Base-by-base conservation (phyloP, 1,140 invertebrate genomes). In the Drosophila nebulosa region DNA sequence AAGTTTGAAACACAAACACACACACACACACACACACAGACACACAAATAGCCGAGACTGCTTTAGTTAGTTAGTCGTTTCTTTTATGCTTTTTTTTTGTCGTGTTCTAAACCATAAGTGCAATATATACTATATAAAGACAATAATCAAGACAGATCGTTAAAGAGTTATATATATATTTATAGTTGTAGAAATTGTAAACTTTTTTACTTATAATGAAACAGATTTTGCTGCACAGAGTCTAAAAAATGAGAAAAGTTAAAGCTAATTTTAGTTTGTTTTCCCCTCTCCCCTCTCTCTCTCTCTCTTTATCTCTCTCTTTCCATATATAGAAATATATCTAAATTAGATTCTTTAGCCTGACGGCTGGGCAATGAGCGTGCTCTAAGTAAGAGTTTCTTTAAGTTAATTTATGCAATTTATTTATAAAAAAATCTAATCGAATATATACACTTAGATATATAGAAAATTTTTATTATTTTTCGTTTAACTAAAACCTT, bases 41-140 rank as follows among this genome's bases (percentile, higher is more conserved):
- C 42, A 22, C 32, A 73, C 58, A 80, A 59, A 86, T 67, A 86
- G 74, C 74, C 81, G 83, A 86, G 81, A 86, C 81, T 86, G 81
- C 81, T 88, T 86, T 88, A 86, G 83, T 81, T 88, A 88, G 83
- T 86, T 71, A 46, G 39, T 46, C 39, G 39, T 46, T 46, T 46
- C 16, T 21, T 18, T 36, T n/a, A 1, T n/a, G n/a, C n/a, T n/a
- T n/a, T n/a, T 46, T 21, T 46, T 69, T 65, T 85, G 73, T 73
- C 51, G 22, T 65, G 39, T 46, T 22, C 21, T 30, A 53, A 75
- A 70, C 52, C 58, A 68, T 88, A 88, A 85, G 81, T 86, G 83
- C 81, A 86, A 88, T 85, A 84, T 67, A 60, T 50, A 30, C 10
- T 9, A 79, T 67, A 60, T 42, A 42, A 64, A 51, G 18, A 27